Evolutionary conservation across 2,113 vertebrate genomes (phyloP), one percentile per base, ranked within the genome.

Genomic region (Lasiurus cinereus): DNA sequence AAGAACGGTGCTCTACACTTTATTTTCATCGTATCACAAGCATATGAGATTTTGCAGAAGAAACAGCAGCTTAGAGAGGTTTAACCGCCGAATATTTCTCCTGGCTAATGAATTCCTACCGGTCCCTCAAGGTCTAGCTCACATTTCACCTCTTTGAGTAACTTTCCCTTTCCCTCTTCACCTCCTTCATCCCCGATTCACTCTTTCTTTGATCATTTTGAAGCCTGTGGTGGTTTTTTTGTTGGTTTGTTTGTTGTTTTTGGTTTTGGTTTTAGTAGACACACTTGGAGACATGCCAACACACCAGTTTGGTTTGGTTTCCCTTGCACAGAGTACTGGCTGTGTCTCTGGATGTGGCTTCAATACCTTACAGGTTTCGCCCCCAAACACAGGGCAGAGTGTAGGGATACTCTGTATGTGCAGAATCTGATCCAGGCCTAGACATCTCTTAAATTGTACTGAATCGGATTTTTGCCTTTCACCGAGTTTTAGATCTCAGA

Each of bases 401-500:
- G 43, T 54, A 73, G 73, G 79, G 31, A 88, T 19, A 82, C 88
- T 92, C 48, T 74, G 22, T 69, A 84, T 46, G 39, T 59, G 64
- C 18, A 87, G 52, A 90, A 91, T 91, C 80, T 85, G 72, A 85
- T 39, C 27, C 24, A 84, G 72, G 70, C 70, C 39, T 86, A 76
- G 31, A 78, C 8, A 19, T 80, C 76, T 97, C 88, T 82, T 77
- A 95, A 91, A 91, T 73, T 88, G 79, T 83, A 94, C 64, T 52
- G 50, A 88, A 96, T 84, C 94, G 76, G 52, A 91, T 87, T 94
- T 91, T 77, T 76, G 87, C 54, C 72, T 62, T 94, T 95, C 83
- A 43, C 36, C 50, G 93, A 91, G 56, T 96, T 96, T 93, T 50
- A 90, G 62, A 88, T 88, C 90, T 91, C 90, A 90, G 78, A 95